phyloP scores from a whole-genome alignment of 2,888 invertebrate genomes.

The Sinelater perroti region DNA sequence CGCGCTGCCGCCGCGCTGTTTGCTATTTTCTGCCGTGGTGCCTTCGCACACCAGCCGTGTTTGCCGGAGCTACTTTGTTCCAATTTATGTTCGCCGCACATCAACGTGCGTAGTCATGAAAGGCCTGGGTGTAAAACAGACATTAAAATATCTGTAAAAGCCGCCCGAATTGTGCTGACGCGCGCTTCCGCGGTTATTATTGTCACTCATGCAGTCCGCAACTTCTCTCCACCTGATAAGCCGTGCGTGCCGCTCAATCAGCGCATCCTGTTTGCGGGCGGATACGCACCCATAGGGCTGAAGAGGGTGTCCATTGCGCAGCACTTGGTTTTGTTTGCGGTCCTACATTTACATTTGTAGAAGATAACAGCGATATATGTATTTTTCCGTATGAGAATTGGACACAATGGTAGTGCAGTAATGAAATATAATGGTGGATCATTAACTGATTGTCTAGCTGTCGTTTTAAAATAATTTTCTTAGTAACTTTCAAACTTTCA shows the following conservation, averaged over 20 bases:
- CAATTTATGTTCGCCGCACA: constrained; percentile 10
- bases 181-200: constrained; percentile 15
- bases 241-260: constrained; percentile 19
- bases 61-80: constrained; percentile 12
- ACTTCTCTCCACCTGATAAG: constrained; percentile 19
- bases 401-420: too few species aligned
- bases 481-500: too few species aligned
- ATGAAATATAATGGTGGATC: too few species aligned
- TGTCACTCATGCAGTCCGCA: constrained; percentile 20
- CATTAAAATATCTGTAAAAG: constrained; percentile 20
- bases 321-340: too few species aligned
- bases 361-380: too few species aligned
- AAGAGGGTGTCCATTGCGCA: too few species aligned
- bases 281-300: too few species aligned
- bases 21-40: not conserved
- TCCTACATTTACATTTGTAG: too few species aligned
- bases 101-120: constrained; percentile 14
- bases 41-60: not conserved
- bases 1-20: not conserved
- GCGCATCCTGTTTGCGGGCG: too few species aligned
- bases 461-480: too few species aligned
- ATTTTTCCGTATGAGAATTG: too few species aligned
- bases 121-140: constrained; percentile 15
- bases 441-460: too few species aligned
- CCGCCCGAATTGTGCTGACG: constrained; percentile 21